Evolutionary conservation across 2,888 invertebrate genomes (phyloP).

Genomic region (Drosophila helvetica): DNA sequence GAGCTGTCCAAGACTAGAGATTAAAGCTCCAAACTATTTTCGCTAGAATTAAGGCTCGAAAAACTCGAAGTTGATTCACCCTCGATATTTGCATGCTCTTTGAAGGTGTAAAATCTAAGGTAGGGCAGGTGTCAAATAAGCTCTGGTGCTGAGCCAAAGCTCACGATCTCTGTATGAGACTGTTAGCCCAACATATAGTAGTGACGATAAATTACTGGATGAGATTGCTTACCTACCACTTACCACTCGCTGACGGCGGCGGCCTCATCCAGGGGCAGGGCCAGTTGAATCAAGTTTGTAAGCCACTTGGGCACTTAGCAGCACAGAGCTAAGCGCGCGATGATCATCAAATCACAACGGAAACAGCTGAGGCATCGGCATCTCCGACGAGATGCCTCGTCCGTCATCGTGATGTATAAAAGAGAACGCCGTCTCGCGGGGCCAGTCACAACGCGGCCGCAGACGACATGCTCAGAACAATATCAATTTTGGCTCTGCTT

Average conservation of each 20-base stretch:
- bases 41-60: not conserved
- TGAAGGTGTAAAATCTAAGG: not conserved
- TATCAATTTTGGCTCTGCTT: slow-evolving; percentile 54
- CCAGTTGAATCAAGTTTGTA: slow-evolving; percentile 50
- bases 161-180: not conserved
- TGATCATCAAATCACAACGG: slow-evolving; percentile 53
- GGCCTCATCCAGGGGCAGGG: slow-evolving; percentile 28
- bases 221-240: slow-evolving; percentile 27
- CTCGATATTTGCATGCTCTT: not conserved
- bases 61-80: not conserved
- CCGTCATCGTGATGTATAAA: slow-evolving; percentile 49
- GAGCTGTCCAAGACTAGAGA: not conserved
- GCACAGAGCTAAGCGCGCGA: slow-evolving; percentile 53
- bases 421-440: slow-evolving; percentile 46
- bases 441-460: slow-evolving; percentile 44
- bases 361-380: slow-evolving; percentile 29
- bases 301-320: slow-evolving; percentile 53
- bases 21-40: not conserved
- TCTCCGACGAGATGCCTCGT: slow-evolving; percentile 7
- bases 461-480: slow-evolving; percentile 58
- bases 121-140: not conserved
- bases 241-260: slow-evolving; percentile 12
- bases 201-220: slow-evolving; percentile 17
- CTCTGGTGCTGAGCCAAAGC: not conserved
- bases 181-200: not conserved